phyloP scores from a whole-genome alignment of 2,113 vertebrate genomes.

The Phaethornis superciliosus region DNA sequence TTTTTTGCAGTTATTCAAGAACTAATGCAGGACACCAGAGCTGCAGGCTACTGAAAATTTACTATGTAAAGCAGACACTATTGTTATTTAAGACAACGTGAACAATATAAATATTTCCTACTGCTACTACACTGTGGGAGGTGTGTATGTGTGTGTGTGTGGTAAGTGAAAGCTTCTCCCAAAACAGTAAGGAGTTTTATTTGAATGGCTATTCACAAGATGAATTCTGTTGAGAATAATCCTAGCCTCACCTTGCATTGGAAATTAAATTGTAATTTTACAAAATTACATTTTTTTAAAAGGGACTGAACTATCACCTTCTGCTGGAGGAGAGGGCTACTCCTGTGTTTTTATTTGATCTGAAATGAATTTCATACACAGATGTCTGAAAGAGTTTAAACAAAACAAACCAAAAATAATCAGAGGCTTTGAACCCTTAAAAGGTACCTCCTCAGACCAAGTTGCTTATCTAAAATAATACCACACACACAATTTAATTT shows the following conservation, averaged over 20 bases:
- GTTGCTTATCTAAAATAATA: neutral
- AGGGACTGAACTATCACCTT: neutral
- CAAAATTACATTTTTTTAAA: neutral
- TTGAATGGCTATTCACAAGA: neutral
- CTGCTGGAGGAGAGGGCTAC: neutral
- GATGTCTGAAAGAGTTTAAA: neutral
- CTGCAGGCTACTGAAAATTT: slow-evolving; percentile 19
- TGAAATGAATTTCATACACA: neutral
- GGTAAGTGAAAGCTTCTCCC: neutral
- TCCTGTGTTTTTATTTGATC: neutral
- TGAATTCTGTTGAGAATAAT: neutral
- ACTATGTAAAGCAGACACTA: slow-evolving; percentile 69
- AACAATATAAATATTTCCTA: slow-evolving; percentile 17
- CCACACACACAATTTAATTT: slow-evolving; percentile 23
- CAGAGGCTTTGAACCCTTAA: neutral
- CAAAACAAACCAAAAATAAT: neutral
- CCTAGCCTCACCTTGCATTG: neutral
- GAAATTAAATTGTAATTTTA: neutral
- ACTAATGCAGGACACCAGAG: neutral
- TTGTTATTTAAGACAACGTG: slow-evolving; percentile 37
- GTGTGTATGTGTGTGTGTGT: slow-evolving; percentile 1
- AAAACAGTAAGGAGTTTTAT: neutral
- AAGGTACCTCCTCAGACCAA: neutral
- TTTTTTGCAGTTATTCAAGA: slow-evolving; percentile 68
- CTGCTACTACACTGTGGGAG: neutral